Conservation (phyloP, 2,888 invertebrate genomes). For the Quadriops clusia region DNA sequence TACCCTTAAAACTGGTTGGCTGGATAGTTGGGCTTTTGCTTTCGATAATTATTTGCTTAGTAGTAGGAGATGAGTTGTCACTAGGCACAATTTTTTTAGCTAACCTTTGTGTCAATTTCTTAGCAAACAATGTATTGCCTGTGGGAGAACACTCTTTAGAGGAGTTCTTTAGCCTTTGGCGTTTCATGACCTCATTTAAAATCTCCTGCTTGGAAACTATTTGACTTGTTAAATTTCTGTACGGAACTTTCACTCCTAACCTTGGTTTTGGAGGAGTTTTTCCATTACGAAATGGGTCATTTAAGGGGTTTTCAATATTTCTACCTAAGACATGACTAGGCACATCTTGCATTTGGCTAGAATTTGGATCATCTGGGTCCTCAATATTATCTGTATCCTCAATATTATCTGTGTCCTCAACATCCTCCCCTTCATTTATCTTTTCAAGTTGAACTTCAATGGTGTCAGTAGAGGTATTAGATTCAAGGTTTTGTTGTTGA, state of each 20-base stretch:
- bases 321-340: slow-evolving; percentile 36
- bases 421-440: not conserved
- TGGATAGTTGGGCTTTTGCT: slow-evolving; percentile 12
- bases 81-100: slow-evolving; percentile 33
- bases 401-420: not conserved
- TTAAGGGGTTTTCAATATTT: slow-evolving; percentile 33
- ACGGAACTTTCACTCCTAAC: slow-evolving; percentile 36
- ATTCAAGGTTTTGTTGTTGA: not conserved
- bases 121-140: slow-evolving; percentile 41
- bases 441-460: not conserved
- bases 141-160: slow-evolving; percentile 23
- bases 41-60: slow-evolving; percentile 4
- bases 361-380: not conserved
- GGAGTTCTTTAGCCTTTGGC: slow-evolving; percentile 37
- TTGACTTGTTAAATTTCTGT: slow-evolving; percentile 40
- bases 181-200: slow-evolving; percentile 41
- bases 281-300: slow-evolving; percentile 29
- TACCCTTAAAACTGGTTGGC: slow-evolving; percentile 14
- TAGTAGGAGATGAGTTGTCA: not conserved
- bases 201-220: slow-evolving; percentile 44
- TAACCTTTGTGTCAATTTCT: slow-evolving; percentile 41
- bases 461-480: not conserved
- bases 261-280: slow-evolving; percentile 35
- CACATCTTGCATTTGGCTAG: slow-evolving; percentile 13
- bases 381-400: not conserved